Percentiles rank a stretch among this genome's conserved stretches.
Conservation (phyloP, 2,113 vertebrate genomes). For the Heterotilapia buettikoferi region DNA sequence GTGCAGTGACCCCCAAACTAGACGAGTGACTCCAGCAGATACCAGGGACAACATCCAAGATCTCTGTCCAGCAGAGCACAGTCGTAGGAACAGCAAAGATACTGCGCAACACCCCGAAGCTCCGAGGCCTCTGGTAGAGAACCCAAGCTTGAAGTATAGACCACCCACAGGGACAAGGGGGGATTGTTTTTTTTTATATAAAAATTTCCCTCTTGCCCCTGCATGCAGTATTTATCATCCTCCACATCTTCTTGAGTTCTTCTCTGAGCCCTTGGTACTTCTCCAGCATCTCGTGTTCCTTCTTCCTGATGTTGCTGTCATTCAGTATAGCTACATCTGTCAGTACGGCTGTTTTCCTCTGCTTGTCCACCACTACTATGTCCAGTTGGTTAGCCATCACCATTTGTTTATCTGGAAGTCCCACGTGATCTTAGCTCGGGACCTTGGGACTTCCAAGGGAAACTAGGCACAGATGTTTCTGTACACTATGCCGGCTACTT, state of each 20-base stretch:
- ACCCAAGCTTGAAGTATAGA: not conserved
- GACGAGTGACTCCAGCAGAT: not conserved
- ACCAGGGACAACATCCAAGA: not conserved
- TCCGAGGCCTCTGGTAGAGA: not conserved
- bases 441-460: not conserved
- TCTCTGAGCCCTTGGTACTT: not conserved
- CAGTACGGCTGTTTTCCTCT: not conserved
- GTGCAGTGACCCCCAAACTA: not conserved
- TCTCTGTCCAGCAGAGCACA: not conserved
- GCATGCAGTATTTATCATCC: not conserved
- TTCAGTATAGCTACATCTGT: not conserved
- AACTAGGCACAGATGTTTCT: not conserved
- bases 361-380: not conserved
- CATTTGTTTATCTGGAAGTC: not conserved
- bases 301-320: not conserved
- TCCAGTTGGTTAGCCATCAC: not conserved
- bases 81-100: not conserved
- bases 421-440: not conserved
- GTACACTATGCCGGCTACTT: not conserved
- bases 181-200: not conserved
- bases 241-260: not conserved
- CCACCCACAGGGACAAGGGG: not conserved
- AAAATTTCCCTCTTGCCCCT: not conserved
- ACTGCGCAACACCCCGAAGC: not conserved
- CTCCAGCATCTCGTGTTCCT: not conserved